phyloP scores from a whole-genome alignment of 2,113 vertebrate species.

The Ceyx melanurus region DNA sequence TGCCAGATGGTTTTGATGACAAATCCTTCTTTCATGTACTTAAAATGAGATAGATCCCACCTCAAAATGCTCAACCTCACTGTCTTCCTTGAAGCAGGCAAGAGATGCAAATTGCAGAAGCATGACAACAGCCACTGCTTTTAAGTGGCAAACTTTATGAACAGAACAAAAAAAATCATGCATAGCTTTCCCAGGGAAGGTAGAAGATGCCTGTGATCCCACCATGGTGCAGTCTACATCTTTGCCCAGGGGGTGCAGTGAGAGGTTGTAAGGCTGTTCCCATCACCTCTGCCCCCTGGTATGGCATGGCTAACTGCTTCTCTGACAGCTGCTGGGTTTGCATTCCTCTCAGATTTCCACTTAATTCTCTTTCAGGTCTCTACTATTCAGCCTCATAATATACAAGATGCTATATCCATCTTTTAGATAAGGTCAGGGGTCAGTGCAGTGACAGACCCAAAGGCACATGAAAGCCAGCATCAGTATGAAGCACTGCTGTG shows the following conservation, averaged over 20 bases:
- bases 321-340: neutral
- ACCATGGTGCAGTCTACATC: fast-evolving
- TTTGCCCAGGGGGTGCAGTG: neutral
- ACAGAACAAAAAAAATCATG: neutral
- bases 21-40: neutral
- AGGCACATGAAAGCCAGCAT: fast-evolving
- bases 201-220: neutral
- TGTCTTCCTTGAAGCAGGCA: neutral
- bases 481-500: neutral
- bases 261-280: neutral
- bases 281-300: fast-evolving
- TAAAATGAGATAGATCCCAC: slow-evolving; percentile 1
- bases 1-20: neutral
- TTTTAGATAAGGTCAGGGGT: neutral
- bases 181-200: neutral
- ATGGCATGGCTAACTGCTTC: neutral
- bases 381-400: neutral
- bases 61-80: neutral
- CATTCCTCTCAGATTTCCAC: neutral
- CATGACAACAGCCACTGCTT: neutral
- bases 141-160: neutral
- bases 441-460: neutral
- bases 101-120: neutral
- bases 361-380: neutral
- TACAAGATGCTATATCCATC: neutral